Base-by-base conservation (phyloP, 1,140 invertebrate species). In the Pachyrhynchus sulphureomaculatus region DNA sequence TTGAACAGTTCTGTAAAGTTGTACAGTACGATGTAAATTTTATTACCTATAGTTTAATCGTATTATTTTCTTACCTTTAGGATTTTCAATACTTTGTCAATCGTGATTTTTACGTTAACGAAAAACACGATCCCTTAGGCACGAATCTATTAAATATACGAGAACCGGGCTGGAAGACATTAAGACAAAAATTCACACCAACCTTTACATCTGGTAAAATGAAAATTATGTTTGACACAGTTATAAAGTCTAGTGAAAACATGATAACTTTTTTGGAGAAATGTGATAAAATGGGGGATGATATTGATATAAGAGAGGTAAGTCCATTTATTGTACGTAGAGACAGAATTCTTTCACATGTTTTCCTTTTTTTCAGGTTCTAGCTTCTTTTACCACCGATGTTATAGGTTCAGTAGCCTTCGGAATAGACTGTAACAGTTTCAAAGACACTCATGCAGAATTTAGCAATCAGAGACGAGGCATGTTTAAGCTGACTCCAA, bases 71-170 rank as follows among this genome's bases (percentile, higher is more conserved):
- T n/a, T n/a, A n/a, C n/a, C n/a, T 61, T 20, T 52, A 67, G 52
- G 78, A 83, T 62, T 82, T 82, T 32, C 33, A 68, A 0, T 68
- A 71, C 65, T 84, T 84, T 64, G 68, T 75, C 21, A 76, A 81
- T 65, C 68, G 80, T 44, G 77, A 77, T 4, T 6, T 78, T 0
- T 74, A 75, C 8, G 64, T 71, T 3, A 77, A 78, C 36, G 75
- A 72, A 23, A 72, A 80, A 51, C 66, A 68, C 0, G 80, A 84
- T 57, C 70, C 76, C 1, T 47, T 84, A 2, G 71, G 75, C 1
- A 75, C 75, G 2, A 76, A 81, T 52, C 64, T 86, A 24, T 79
- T 84, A 54, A 65, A 65, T 2, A 23, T 79, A 15, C 65, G 68
- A 18, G 79, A 77, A 18, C 60, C 70, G 15, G 63, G 72, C 47